phyloP scores from a whole-genome alignment of 2,113 vertebrate genomes.

The Pelecanoides urinatrix region DNA sequence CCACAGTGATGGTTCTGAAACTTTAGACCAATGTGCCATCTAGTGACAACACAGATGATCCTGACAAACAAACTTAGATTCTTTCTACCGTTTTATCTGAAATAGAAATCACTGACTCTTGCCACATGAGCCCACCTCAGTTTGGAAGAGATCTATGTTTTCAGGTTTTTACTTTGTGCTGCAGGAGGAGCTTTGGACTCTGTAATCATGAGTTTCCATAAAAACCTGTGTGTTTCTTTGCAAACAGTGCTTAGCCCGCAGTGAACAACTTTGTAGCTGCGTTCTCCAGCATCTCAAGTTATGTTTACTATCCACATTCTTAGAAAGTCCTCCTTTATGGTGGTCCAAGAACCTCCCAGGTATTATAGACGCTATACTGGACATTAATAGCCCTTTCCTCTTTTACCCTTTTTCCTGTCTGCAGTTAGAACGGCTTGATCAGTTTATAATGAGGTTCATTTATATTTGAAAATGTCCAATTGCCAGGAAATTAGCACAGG shows the following conservation, averaged over 20 bases:
- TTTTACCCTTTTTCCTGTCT: neutral
- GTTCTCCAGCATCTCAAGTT: neutral
- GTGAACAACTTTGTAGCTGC: neutral
- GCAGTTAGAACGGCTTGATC: neutral
- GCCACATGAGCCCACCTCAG: neutral
- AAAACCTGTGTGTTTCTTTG: neutral
- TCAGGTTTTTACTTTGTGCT: neutral
- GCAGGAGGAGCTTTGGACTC: neutral
- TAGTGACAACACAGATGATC: constrained; percentile 22
- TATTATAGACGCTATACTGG: rapidly evolving
- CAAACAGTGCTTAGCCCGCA: neutral
- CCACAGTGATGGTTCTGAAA: neutral
- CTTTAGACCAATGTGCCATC: constrained; percentile 52
- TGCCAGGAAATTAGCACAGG: neutral
- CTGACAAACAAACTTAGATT: neutral
- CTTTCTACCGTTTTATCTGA: neutral
- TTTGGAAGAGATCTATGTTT: neutral
- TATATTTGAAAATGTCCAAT: constrained; percentile 6
- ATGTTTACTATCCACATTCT: neutral
- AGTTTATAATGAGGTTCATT: neutral
- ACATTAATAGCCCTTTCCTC: neutral
- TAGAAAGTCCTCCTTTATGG: neutral
- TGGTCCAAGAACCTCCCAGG: neutral
- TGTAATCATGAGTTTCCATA: neutral
- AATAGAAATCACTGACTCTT: neutral